phyloP scores from a whole-genome alignment of 2,797 vertebrate species.

The Hippocampus kuda region DNA sequence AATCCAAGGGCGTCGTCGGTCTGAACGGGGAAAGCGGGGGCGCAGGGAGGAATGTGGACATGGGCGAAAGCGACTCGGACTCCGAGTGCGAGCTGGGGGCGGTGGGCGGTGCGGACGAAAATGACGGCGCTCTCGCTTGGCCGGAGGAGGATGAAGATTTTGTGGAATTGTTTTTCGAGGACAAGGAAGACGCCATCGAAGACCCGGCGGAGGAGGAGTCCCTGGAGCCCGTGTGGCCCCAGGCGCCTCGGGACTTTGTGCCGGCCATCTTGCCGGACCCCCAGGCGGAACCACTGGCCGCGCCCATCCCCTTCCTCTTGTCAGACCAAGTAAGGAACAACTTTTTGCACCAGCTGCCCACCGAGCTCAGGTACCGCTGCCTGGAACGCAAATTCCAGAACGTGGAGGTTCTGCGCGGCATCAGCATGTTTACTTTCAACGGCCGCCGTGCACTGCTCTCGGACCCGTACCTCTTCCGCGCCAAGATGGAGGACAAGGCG shows the following conservation, averaged over 20 bases:
- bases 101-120: slow-evolving; percentile 71
- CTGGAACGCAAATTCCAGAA: slow-evolving; percentile 78
- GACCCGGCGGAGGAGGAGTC: slow-evolving; percentile 29
- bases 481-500: slow-evolving; percentile 91
- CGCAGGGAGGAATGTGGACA: slow-evolving; percentile 61
- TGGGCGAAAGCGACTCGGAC: slow-evolving; percentile 66
- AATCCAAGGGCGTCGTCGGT: slow-evolving; percentile 76
- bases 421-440: slow-evolving; percentile 77
- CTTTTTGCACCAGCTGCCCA: slow-evolving; percentile 68
- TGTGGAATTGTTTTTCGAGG: slow-evolving; percentile 69
- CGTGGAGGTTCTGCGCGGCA: slow-evolving; percentile 73
- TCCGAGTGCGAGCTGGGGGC: slow-evolving; percentile 79
- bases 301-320: slow-evolving; percentile 60
- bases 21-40: slow-evolving; percentile 66
- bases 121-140: slow-evolving; percentile 50
- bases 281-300: slow-evolving; percentile 53
- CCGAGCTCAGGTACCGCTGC: slow-evolving; percentile 70
- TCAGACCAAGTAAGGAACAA: slow-evolving; percentile 73
- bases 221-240: slow-evolving; percentile 39
- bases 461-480: slow-evolving; percentile 76
- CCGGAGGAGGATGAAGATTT: slow-evolving; percentile 71
- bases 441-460: slow-evolving; percentile 76
- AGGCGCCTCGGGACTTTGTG: slow-evolving; percentile 64
- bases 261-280: slow-evolving; percentile 64
- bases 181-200: slow-evolving; percentile 45